Evolutionary conservation across 2,113 vertebrate genomes (phyloP).

Genomic region (Ameiurus melas): DNA sequence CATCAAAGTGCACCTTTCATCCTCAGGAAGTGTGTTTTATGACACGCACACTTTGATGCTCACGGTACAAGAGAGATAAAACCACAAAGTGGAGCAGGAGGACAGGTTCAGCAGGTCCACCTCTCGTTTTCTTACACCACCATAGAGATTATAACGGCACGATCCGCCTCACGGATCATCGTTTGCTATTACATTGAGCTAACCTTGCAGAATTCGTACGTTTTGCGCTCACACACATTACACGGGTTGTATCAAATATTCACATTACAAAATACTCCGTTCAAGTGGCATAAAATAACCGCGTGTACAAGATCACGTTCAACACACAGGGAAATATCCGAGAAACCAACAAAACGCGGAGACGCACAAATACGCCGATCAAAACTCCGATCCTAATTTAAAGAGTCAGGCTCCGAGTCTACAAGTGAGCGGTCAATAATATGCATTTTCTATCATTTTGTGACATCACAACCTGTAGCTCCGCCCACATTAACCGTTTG

Average conservation of each 20-base stretch:
- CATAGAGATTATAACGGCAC: neutral
- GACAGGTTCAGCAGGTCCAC: neutral
- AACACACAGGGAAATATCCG: neutral
- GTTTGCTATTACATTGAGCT: too few species aligned
- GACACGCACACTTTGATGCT: neutral
- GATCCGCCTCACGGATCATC: too few species aligned
- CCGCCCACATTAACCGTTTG: neutral
- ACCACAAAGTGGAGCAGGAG: neutral
- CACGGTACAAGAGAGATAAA: neutral
- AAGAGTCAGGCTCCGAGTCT: neutral
- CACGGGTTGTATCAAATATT: too few species aligned
- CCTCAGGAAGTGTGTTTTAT: neutral
- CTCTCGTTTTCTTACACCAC: neutral
- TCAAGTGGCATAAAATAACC: too few species aligned
- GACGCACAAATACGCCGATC: neutral
- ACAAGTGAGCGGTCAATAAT: neutral
- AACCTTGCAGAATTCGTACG: too few species aligned
- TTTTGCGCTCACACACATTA: neutral
- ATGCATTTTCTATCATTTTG: neutral
- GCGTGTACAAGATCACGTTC: neutral
- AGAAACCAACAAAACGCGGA: neutral
- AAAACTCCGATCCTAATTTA: neutral
- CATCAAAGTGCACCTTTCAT: neutral
- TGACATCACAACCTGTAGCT: neutral
- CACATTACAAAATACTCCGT: too few species aligned